These are phyloP conservation scores for Mormyrus lacerda DNA, from an alignment of 2,113 vertebrate genomes.

Conservation along the genomic window DNA sequence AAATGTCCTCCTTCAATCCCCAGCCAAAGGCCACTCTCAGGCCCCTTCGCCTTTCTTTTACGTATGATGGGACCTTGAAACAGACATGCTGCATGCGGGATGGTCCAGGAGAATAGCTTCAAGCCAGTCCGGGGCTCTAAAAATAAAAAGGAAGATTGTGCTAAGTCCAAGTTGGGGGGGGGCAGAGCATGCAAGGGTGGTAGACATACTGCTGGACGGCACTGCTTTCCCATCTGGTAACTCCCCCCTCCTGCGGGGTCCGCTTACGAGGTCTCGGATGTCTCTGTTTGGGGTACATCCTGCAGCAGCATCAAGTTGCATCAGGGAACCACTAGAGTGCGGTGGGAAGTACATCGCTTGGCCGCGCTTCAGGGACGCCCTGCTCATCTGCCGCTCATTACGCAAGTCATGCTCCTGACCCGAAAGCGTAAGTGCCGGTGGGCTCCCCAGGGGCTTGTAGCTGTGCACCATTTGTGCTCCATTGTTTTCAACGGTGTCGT, in stretches of 20 bases:
- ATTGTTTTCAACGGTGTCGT: background rate
- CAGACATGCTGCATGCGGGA: slow-evolving; percentile 3
- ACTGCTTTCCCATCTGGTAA: slow-evolving; percentile 42
- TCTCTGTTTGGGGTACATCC: slow-evolving; percentile 45
- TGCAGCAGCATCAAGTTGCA: slow-evolving; percentile 44
- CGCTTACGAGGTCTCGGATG: slow-evolving; percentile 48
- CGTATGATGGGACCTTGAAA: slow-evolving; percentile 29
- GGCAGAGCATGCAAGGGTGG: background rate
- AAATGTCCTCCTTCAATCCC: slow-evolving; percentile 41
- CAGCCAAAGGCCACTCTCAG: slow-evolving; percentile 3
- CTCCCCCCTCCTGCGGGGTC: slow-evolving; percentile 32
- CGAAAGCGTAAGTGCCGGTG: slow-evolving; percentile 37
- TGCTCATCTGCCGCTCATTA: slow-evolving; percentile 33
- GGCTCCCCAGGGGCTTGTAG: slow-evolving; percentile 19
- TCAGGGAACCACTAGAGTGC: slow-evolving; percentile 24
- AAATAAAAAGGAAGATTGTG: slow-evolving; percentile 2
- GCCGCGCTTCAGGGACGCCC: slow-evolving; percentile 36
- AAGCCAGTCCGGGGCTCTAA: background rate
- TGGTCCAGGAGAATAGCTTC: background rate
- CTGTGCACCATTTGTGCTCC: background rate
- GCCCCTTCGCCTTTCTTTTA: background rate
- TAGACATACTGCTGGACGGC: background rate
- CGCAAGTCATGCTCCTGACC: slow-evolving; percentile 27
- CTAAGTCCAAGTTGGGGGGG: background rate
- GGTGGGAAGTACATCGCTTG: slow-evolving; percentile 41